Evolutionary conservation across 2,888 invertebrate species (phyloP).

Genomic region (Leucophenga montana): DNA sequence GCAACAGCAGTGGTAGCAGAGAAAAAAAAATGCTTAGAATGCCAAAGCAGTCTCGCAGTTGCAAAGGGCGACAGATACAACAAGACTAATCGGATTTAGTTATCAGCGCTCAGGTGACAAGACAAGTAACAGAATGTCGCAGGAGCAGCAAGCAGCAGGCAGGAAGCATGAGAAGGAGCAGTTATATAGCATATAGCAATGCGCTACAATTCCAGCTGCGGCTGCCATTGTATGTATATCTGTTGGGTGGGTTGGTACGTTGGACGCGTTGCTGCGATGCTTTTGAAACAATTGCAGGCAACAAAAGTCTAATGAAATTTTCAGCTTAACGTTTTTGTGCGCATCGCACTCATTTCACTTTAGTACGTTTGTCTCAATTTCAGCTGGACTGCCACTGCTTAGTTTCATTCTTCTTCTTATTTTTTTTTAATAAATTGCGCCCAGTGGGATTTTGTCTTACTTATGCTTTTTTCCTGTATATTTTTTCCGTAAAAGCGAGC

Average conservation of each 20-base stretch:
- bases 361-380: conserved; percentile 5
- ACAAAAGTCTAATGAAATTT: conserved; percentile 26
- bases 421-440: conserved; percentile 21
- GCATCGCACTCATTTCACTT: conserved; percentile 8
- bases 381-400: background rate
- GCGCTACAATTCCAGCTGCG: background rate
- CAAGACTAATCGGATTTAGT: conserved; percentile 64
- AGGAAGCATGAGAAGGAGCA: too few relatives aligned
- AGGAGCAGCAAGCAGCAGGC: too few relatives aligned
- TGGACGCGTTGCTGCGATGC: too few relatives aligned
- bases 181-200: background rate
- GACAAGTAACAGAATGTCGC: conserved; percentile 38
- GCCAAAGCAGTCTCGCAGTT: background rate
- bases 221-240: background rate
- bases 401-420: background rate
- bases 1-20: background rate
- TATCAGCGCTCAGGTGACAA: conserved; percentile 63
- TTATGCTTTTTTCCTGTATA: background rate
- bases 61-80: conserved; percentile 19
- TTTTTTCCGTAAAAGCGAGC: conserved; percentile 4
- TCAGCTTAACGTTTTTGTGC: conserved; percentile 21
- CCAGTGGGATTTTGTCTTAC: conserved; percentile 13
- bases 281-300: background rate
- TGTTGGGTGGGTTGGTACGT: background rate
- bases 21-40: background rate